Conservation (phyloP, 2,113 vertebrate species). For the Piaya cayana region DNA sequence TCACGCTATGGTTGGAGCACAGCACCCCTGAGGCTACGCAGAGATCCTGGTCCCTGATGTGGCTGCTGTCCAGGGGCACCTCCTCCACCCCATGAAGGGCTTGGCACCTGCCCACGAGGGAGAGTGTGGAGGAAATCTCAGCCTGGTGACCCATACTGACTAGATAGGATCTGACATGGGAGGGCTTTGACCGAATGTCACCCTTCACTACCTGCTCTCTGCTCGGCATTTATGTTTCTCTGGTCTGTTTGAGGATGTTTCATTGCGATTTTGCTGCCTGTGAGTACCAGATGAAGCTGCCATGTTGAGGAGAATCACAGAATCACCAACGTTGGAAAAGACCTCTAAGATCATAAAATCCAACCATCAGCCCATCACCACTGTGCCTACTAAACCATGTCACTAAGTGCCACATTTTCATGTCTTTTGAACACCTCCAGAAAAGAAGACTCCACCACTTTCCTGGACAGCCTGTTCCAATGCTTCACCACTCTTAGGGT, state of each 20-base stretch:
- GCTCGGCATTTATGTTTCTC: rapidly evolving
- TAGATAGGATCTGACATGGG: neutral
- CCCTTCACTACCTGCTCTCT: neutral
- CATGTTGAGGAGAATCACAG: neutral
- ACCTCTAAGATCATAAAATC: too few species aligned
- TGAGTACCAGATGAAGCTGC: rapidly evolving
- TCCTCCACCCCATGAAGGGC: rapidly evolving
- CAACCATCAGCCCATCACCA: too few species aligned
- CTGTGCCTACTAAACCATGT: too few species aligned
- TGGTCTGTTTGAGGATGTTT: neutral
- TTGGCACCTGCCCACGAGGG: rapidly evolving
- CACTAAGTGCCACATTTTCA: too few species aligned
- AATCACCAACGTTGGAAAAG: too few species aligned
- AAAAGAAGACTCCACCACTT: too few species aligned
- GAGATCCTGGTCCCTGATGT: rapidly evolving
- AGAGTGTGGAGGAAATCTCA: neutral
- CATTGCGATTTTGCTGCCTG: neutral
- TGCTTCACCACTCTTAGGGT: too few species aligned
- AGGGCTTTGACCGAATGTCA: rapidly evolving
- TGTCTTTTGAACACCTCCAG: too few species aligned
- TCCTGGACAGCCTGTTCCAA: too few species aligned
- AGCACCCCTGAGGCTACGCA: rapidly evolving
- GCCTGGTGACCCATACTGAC: neutral
- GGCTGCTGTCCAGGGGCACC: neutral
- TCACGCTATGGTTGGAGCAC: neutral